A percentile compares a stretch with the other conserved stretches of the same genome.
These are phyloP conservation scores for Spinibarbus caldwelli DNA, from an alignment of 2,797 vertebrate species.

Conservation along the genomic window DNA sequence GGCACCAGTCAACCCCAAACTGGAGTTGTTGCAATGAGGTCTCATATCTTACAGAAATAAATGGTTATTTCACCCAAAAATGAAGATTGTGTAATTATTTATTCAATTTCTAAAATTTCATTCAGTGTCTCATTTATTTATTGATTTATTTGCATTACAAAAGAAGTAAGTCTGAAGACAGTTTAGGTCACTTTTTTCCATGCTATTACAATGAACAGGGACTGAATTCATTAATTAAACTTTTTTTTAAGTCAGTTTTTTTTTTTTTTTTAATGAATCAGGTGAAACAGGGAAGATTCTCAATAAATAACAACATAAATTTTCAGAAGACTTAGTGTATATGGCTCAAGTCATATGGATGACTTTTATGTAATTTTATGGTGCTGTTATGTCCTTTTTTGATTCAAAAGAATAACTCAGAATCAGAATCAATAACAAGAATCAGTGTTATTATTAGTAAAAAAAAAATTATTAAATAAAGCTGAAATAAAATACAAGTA, in stretches of 20 bases:
- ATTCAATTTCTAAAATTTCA: neutral
- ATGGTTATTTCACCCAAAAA: neutral
- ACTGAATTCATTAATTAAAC: neutral
- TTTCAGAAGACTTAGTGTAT: no score
- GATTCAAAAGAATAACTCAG: no score
- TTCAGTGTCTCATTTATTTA: neutral
- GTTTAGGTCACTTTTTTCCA: neutral
- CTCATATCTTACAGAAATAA: neutral
- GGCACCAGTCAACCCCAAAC: constrained; percentile 13
- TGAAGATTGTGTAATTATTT: neutral
- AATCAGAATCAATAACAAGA: no score
- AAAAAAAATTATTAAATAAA: neutral
- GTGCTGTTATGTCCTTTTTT: no score
- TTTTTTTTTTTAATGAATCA: no score
- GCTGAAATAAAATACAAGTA: neutral
- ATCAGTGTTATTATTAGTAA: neutral
- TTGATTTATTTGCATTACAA: neutral
- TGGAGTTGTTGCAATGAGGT: constrained; percentile 10
- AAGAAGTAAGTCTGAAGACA: neutral
- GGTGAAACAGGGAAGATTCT: neutral
- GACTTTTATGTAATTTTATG: no score
- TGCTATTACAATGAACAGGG: no score
- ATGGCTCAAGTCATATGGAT: neutral
- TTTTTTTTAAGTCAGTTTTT: neutral
- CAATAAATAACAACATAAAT: no score